phyloP scores from a whole-genome alignment of 2,113 vertebrate genomes.

The Cyanoderma ruficeps region DNA sequence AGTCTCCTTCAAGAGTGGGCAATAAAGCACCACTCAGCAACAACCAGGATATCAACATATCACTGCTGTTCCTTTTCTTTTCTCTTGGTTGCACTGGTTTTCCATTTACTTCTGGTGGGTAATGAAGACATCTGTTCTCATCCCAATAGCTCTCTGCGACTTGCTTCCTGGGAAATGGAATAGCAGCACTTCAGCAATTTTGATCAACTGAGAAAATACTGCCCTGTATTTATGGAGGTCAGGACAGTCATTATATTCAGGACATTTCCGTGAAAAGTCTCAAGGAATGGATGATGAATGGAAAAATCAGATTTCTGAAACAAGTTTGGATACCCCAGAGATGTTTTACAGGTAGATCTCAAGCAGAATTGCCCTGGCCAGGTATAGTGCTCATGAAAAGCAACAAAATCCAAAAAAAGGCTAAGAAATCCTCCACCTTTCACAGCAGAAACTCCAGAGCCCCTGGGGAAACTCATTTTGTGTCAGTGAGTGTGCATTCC shows the following conservation, averaged over 20 bases:
- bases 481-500: neutral
- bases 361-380: neutral
- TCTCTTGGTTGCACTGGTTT: conserved; percentile 18
- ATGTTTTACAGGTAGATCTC: neutral
- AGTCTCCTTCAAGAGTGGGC: neutral
- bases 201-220: conserved; percentile 30
- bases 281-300: neutral
- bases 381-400: neutral
- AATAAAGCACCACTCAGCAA: neutral
- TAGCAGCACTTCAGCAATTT: conserved; percentile 1
- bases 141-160: neutral
- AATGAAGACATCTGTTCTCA: conserved; percentile 48
- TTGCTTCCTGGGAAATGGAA: conserved; percentile 44
- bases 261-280: neutral
- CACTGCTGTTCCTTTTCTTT: neutral
- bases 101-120: conserved; percentile 25
- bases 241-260: conserved; percentile 19
- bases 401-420: neutral
- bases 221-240: conserved; percentile 34
- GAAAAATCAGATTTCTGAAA: neutral
- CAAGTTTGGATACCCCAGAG: neutral
- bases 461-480: neutral
- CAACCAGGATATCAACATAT: neutral
- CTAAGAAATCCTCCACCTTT: neutral
- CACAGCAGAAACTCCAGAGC: neutral